These are phyloP conservation scores for Rhinolophus sinicus DNA, from an alignment of 2,113 vertebrate genomes.

Conservation along the genomic window DNA sequence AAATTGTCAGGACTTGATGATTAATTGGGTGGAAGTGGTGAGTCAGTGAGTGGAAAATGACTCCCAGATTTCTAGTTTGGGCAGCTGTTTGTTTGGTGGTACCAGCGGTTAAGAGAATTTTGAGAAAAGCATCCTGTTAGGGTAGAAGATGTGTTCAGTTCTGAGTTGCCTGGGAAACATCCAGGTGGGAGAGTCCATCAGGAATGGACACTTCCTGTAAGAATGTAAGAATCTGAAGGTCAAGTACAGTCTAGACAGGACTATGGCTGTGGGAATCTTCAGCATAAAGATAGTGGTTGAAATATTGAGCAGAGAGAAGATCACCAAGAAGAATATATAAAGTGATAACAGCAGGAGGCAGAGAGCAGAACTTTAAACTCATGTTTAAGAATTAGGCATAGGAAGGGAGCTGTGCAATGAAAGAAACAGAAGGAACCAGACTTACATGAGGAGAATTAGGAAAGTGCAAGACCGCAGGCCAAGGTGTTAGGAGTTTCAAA, in stretches of 20 bases:
- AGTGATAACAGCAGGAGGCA: neutral
- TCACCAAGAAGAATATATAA: neutral
- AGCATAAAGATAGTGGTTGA: neutral
- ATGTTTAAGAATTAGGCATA: neutral
- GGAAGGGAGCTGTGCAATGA: neutral
- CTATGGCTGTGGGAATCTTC: neutral
- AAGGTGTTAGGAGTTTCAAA: neutral
- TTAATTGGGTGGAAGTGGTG: neutral
- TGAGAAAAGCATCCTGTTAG: neutral
- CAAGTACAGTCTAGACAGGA: neutral
- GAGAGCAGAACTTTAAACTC: neutral
- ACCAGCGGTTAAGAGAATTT: neutral
- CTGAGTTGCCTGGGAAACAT: neutral
- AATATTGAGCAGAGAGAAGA: slow-evolving; percentile 4
- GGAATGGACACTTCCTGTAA: too few species aligned
- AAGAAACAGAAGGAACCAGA: neutral
- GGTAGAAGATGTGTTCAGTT: neutral
- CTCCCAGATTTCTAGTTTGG: neutral
- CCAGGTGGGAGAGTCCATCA: neutral
- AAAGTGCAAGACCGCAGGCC: neutral
- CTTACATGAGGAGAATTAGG: neutral
- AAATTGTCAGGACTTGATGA: neutral
- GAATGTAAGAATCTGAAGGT: neutral
- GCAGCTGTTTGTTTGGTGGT: neutral
- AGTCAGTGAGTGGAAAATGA: neutral